These are phyloP conservation scores for Trachelus iudaicus DNA, from an alignment of 2,888 invertebrate species.

Conservation along the genomic window DNA sequence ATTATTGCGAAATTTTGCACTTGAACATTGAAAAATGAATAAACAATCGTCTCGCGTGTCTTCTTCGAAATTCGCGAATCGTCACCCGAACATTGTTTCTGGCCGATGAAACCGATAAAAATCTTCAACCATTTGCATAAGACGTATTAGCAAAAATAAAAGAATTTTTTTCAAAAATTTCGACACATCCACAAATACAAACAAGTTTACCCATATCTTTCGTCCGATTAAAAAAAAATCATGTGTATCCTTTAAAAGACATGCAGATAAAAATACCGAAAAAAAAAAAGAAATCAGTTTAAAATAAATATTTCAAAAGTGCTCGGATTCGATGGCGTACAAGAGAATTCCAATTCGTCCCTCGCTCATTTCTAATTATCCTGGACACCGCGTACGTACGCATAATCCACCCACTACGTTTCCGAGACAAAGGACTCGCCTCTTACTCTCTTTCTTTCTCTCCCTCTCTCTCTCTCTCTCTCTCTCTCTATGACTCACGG, in stretches of 20 bases:
- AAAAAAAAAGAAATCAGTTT: neutral
- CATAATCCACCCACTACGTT: neutral
- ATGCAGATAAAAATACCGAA: neutral
- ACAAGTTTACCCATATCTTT: neutral
- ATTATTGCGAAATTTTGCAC: neutral
- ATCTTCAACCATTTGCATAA: neutral
- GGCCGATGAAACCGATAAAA: neutral
- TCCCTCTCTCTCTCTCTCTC: constrained; percentile 14
- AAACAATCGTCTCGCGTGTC: neutral
- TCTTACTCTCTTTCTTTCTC: constrained; percentile 14
- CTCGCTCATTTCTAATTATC: constrained; percentile 14
- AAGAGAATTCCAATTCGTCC: constrained; percentile 2
- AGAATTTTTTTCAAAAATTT: neutral
- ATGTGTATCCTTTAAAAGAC: neutral
- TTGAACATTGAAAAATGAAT: neutral
- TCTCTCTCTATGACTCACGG: constrained; percentile 21
- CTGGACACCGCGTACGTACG: neutral
- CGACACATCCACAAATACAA: neutral
- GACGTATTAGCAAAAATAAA: neutral
- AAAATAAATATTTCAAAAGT: neutral
- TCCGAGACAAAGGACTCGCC: neutral
- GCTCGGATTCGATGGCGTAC: neutral
- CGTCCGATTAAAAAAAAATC: neutral
- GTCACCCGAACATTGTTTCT: neutral
- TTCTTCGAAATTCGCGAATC: neutral